Conservation (phyloP, 2,888 invertebrate species). For the Phaonia tiefii region DNA sequence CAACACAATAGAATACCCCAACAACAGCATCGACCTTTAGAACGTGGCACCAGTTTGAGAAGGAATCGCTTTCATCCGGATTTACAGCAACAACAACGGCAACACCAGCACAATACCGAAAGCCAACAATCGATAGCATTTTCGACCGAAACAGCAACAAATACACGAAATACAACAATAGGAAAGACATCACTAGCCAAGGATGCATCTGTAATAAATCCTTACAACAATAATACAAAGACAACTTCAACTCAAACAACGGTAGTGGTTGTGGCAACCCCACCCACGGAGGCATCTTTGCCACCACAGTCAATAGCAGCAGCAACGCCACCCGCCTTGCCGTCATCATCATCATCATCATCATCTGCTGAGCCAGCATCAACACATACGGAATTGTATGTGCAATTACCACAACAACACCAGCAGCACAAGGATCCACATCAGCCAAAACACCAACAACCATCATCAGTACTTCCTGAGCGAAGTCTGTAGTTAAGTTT, state of each 20-base stretch:
- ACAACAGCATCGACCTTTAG: slow-evolving; percentile 3
- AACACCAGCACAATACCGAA: slow-evolving; percentile 1
- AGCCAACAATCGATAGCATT: slow-evolving; percentile 8
- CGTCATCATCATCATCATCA: slow-evolving; percentile 15
- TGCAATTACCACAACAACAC: slow-evolving; percentile 29
- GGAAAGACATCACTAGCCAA: slow-evolving; percentile 42
- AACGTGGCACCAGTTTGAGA: slow-evolving; percentile 61
- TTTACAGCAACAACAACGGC: slow-evolving; percentile 42
- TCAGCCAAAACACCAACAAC: slow-evolving; percentile 32
- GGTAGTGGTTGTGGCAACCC: slow-evolving; percentile 23
- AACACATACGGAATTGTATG: neutral
- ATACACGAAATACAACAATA: slow-evolving; percentile 52
- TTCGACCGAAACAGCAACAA: neutral
- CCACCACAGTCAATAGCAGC: slow-evolving; percentile 44
- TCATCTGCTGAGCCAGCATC: slow-evolving; percentile 9
- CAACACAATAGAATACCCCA: slow-evolving; percentile 36
- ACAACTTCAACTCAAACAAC: slow-evolving; percentile 50
- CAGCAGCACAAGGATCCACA: slow-evolving; percentile 12
- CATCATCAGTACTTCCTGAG: slow-evolving; percentile 37
- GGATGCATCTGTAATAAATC: neutral
- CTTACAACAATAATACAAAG: slow-evolving; percentile 42
- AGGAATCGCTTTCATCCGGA: slow-evolving; percentile 69
- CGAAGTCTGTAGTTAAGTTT: slow-evolving; percentile 60
- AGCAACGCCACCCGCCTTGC: slow-evolving; percentile 37
- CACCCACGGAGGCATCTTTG: slow-evolving; percentile 40